These are phyloP conservation scores for Pristionchus entomophagus DNA, from an alignment of 2,888 invertebrate genomes.

Conservation along the genomic window DNA sequence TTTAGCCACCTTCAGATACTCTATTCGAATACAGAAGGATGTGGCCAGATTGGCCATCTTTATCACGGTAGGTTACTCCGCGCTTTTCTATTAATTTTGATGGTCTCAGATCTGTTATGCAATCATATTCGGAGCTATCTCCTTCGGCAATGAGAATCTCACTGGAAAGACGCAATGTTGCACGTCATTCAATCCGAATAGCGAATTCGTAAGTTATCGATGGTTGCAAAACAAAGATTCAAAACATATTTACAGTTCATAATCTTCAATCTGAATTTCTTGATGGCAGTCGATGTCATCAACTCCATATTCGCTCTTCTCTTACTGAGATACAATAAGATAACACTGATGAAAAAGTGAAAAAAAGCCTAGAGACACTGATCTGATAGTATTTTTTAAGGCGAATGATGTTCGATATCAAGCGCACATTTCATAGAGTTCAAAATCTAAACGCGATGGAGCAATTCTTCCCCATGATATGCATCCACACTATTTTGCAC, in stretches of 20 bases:
- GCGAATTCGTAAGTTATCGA: background rate
- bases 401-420: background rate
- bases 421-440: background rate
- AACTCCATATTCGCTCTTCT: background rate
- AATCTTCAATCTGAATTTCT: background rate
- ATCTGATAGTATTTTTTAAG: background rate
- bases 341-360: background rate
- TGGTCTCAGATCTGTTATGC: background rate
- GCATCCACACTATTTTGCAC: background rate
- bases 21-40: background rate
- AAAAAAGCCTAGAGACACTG: background rate
- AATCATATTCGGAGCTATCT: background rate
- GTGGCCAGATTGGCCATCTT: background rate
- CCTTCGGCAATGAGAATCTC: background rate
- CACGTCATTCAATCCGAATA: background rate
- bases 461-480: background rate
- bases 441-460: background rate
- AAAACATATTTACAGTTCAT: background rate
- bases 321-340: background rate
- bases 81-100: background rate
- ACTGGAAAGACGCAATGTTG: background rate
- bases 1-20: background rate
- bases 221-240: background rate
- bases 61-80: background rate
- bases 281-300: background rate